A percentile compares a stretch with the other conserved stretches of the same genome.
These are phyloP conservation scores for Mechanitis messenoides DNA, from an alignment of 2,888 invertebrate genomes.

Conservation along the genomic window DNA sequence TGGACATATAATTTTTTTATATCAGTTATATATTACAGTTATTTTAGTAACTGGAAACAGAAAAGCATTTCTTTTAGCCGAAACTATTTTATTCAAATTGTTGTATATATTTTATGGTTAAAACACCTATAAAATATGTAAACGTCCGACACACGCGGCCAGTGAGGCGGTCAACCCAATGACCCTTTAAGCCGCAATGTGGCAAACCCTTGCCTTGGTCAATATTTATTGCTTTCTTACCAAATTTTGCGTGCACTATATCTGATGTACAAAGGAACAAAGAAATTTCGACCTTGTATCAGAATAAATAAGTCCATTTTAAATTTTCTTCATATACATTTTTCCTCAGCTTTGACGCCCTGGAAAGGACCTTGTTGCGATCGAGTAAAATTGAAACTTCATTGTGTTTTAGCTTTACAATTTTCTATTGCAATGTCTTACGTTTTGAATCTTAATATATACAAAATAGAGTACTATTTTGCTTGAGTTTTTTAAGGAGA, in stretches of 20 bases:
- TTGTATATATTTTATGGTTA: background rate
- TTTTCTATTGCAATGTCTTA: background rate
- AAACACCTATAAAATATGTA: conserved; percentile 30
- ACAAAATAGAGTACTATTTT: background rate
- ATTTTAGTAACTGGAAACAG: no score
- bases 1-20: no score
- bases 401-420: background rate
- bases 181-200: conserved; percentile 42
- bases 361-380: background rate
- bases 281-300: conserved; percentile 14
- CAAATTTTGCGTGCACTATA: conserved; percentile 44
- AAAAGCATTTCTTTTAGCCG: no score
- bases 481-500: background rate
- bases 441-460: conserved; percentile 1
- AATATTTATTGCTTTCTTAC: conserved; percentile 56
- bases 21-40: no score
- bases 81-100: background rate
- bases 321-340: conserved; percentile 1
- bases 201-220: conserved; percentile 51
- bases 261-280: conserved; percentile 10
- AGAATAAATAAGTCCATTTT: background rate
- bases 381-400: conserved; percentile 1
- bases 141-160: conserved; percentile 37
- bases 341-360: background rate
- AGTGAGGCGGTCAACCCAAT: conserved; percentile 50